Evolutionary conservation across 2,797 vertebrate species (phyloP).

Genomic region (Astyanax mexicanus): DNA sequence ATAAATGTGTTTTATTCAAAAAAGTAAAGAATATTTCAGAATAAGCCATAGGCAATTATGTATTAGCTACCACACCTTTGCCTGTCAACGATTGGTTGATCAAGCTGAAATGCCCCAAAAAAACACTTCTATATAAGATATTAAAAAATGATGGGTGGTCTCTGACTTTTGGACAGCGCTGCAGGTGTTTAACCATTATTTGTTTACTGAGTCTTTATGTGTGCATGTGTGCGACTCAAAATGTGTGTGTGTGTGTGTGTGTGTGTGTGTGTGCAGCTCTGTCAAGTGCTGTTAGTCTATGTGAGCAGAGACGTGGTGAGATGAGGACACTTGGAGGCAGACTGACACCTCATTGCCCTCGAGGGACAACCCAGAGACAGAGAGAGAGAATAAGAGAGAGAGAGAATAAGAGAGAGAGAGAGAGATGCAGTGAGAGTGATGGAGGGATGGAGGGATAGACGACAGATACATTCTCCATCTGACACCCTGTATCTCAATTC

Average conservation of each 20-base stretch:
- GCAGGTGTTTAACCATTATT: no score
- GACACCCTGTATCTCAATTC: neutral
- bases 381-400: slow-evolving; percentile 6
- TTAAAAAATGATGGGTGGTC: no score
- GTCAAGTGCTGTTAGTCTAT: slow-evolving; percentile 27
- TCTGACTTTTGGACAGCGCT: no score
- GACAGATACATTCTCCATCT: slow-evolving; percentile 15
- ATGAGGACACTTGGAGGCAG: slow-evolving; percentile 25
- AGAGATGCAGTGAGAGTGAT: neutral
- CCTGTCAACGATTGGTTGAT: no score
- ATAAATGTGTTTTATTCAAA: no score
- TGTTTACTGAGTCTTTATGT: neutral
- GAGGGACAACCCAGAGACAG: slow-evolving; percentile 33
- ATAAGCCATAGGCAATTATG: no score
- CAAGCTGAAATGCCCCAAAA: no score
- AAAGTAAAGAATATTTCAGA: no score
- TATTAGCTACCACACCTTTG: no score
- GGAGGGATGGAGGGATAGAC: slow-evolving; percentile 24
- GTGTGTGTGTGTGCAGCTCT: neutral
- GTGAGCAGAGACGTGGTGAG: slow-evolving; percentile 7
- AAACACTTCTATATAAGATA: no score
- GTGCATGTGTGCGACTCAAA: neutral
- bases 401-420: slow-evolving; percentile 15
- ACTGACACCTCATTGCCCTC: slow-evolving; percentile 47
- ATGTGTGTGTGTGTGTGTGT: slow-evolving; percentile 11